phyloP scores from a whole-genome alignment of 1,140 invertebrate species.

The Drosophila gunungcola region DNA sequence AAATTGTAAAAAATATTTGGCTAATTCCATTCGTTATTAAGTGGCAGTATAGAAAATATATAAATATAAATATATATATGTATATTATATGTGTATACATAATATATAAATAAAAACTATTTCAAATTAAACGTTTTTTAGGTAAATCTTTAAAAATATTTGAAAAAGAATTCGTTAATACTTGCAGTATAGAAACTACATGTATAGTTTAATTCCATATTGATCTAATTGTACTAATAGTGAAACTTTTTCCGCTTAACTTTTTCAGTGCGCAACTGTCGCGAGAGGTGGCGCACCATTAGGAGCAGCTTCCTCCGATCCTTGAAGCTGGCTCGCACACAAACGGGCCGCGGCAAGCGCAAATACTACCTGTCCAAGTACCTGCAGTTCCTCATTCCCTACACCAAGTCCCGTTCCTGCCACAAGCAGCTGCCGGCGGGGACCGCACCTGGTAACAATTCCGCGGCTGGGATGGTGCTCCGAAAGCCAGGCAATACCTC shows the following conservation, averaged over 20 bases:
- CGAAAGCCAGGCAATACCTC: conserved; percentile 45
- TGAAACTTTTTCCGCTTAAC: neutral
- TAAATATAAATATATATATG: too few relatives aligned
- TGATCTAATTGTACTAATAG: neutral
- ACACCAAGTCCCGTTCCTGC: conserved; percentile 70
- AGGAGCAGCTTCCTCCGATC: conserved; percentile 80
- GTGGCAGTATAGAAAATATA: too few relatives aligned
- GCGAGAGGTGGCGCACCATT: conserved; percentile 79
- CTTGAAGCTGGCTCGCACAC: conserved; percentile 72
- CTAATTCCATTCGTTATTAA: too few relatives aligned
- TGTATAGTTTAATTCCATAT: neutral
- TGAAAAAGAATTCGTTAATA: too few relatives aligned
- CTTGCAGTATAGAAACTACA: too few relatives aligned
- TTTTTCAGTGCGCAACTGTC: conserved; percentile 71
- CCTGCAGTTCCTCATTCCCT: conserved; percentile 78
- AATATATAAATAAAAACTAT: too few relatives aligned
- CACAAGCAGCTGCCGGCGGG: conserved; percentile 34
- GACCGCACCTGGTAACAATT: neutral
- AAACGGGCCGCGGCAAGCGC: conserved; percentile 76
- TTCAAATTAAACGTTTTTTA: too few relatives aligned
- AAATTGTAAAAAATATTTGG: too few relatives aligned
- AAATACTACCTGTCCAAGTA: conserved; percentile 82
- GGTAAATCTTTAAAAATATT: too few relatives aligned
- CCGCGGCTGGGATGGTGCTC: conserved; percentile 46
- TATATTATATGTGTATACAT: too few relatives aligned